phyloP scores from a whole-genome alignment of 2,888 invertebrate genomes.

The Acronicta aceris region DNA sequence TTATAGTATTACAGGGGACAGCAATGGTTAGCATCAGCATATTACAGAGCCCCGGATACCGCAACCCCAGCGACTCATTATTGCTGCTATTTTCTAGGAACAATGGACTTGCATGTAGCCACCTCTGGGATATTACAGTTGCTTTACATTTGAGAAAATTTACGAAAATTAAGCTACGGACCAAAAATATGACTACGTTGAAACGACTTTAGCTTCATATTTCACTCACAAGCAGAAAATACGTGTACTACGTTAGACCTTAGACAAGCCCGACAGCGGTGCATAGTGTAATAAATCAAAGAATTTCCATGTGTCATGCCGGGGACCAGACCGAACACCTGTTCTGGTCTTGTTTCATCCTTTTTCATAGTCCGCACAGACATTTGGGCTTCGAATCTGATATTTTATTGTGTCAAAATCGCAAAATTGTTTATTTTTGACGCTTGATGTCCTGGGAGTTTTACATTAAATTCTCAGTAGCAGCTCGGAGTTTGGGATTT shows the following conservation, averaged over 20 bases:
- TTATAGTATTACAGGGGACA: slow-evolving; percentile 43
- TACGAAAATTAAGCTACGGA: slow-evolving; percentile 34
- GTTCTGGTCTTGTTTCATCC: slow-evolving; percentile 52
- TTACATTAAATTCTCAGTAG: no score
- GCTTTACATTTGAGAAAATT: slow-evolving; percentile 49
- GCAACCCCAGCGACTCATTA: slow-evolving; percentile 56
- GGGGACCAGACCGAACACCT: slow-evolving; percentile 48
- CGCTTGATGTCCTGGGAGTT: no score
- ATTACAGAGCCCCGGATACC: slow-evolving; percentile 45
- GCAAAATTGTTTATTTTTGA: no score
- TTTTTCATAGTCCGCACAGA: slow-evolving; percentile 32
- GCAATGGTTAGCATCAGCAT: slow-evolving; percentile 50
- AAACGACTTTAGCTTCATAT: slow-evolving; percentile 29
- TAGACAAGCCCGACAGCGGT: slow-evolving; percentile 30
- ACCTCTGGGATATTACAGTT: slow-evolving; percentile 46
- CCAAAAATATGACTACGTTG: slow-evolving; percentile 34
- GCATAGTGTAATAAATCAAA: slow-evolving; percentile 53
- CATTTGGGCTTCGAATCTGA: no score
- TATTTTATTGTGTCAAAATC: no score
- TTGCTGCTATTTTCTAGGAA: slow-evolving; percentile 49
- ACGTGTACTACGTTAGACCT: slow-evolving; percentile 25
- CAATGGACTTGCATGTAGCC: slow-evolving; percentile 49
- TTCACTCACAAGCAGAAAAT: slow-evolving; percentile 35
- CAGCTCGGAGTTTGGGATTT: no score
- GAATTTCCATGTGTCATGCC: slow-evolving; percentile 55